These are phyloP conservation scores for Coenonympha arcania DNA, from an alignment of 2,888 invertebrate species.

Conservation along the genomic window DNA sequence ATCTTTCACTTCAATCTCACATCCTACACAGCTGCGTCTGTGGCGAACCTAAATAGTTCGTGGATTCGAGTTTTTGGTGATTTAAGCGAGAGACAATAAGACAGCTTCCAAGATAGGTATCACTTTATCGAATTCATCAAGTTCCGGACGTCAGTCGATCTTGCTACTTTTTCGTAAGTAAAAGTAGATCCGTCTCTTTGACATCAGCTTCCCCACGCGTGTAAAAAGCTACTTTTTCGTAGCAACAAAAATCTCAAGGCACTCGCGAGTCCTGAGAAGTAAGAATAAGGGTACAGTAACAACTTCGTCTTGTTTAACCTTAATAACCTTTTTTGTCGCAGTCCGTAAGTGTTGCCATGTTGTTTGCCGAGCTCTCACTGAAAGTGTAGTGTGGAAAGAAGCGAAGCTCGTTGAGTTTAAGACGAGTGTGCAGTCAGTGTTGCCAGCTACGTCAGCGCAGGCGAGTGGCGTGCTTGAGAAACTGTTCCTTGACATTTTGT, in stretches of 20 bases:
- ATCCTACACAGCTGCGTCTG: no score
- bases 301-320: not conserved
- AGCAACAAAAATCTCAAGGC: not conserved
- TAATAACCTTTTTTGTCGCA: constrained; percentile 17
- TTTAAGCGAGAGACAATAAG: no score
- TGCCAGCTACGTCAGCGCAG: not conserved
- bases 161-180: no score
- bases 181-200: no score
- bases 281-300: not conserved
- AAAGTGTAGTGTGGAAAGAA: constrained; percentile 20
- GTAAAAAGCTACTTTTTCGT: no score
- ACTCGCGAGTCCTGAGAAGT: not conserved
- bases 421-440: constrained; percentile 8
- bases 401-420: constrained; percentile 14
- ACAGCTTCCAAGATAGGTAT: no score
- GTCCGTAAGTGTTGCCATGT: constrained; percentile 20
- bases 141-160: no score
- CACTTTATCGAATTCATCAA: no score
- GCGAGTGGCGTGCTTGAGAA: not conserved
- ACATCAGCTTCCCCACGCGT: no score
- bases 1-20: no score
- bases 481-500: not conserved
- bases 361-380: constrained; percentile 25
- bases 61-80: no score
- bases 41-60: no score